A percentile compares a stretch with the other conserved stretches of the same genome.
Conservation (phyloP, 2,888 invertebrate species). For the Teinopalpus imperialis region DNA sequence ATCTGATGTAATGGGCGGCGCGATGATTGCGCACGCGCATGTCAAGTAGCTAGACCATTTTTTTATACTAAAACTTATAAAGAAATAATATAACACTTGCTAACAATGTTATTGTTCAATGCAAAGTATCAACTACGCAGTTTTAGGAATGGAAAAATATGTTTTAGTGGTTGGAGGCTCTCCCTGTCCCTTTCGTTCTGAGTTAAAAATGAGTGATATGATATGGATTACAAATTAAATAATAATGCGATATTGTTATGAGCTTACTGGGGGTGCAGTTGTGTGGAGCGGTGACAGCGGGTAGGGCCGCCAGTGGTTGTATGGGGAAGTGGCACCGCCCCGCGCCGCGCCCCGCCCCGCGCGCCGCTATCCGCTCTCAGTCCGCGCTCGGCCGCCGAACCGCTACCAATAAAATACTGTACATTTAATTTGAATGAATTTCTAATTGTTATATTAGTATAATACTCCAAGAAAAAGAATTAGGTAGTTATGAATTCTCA, state of each 20-base stretch:
- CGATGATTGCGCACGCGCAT: constrained; percentile 53
- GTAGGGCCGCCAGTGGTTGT: constrained; percentile 65
- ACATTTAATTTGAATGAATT: too few relatives aligned
- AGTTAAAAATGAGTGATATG: constrained; percentile 39
- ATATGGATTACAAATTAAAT: constrained; percentile 46
- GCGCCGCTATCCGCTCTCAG: constrained; percentile 63
- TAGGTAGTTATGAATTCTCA: too few relatives aligned
- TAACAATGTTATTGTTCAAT: too few relatives aligned
- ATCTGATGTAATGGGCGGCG: constrained; percentile 64
- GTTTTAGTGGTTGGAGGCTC: too few relatives aligned
- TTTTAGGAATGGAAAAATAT: too few relatives aligned
- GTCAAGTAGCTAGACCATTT: background rate
- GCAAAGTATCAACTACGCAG: too few relatives aligned
- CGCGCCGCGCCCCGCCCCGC: constrained; percentile 39
- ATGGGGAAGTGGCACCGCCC: constrained; percentile 49
- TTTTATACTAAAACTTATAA: background rate
- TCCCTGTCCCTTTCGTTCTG: too few relatives aligned
- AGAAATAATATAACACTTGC: too few relatives aligned
- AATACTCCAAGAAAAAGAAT: too few relatives aligned
- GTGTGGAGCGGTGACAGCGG: constrained; percentile 65
- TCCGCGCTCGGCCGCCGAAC: constrained; percentile 68
- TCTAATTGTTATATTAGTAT: too few relatives aligned
- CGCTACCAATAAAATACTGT: too few relatives aligned
- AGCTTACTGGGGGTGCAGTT: constrained; percentile 40
- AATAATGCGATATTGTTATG: constrained; percentile 61